Evolutionary conservation across 2,888 invertebrate genomes (phyloP).

Genomic region (Zaprionus lineosus): DNA sequence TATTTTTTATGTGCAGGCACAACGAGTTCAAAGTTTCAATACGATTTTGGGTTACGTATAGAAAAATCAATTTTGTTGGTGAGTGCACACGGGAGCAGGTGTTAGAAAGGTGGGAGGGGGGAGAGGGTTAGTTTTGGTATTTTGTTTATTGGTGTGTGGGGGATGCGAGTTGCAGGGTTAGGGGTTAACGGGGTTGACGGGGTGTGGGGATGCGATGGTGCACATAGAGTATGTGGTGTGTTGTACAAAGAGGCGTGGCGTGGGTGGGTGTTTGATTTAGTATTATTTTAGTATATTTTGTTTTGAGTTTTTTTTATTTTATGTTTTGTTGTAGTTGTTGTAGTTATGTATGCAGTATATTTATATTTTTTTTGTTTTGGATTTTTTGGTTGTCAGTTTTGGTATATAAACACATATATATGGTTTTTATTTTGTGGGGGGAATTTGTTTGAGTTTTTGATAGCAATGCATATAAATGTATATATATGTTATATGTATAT

Average conservation of each 20-base stretch:
- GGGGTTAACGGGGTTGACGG: conserved; percentile 8
- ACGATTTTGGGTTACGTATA: conserved; percentile 41
- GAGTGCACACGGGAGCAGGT: conserved; percentile 55
- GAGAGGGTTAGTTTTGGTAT: too few relatives aligned
- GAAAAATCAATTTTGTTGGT: conserved; percentile 49
- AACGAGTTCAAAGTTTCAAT: conserved; percentile 65
- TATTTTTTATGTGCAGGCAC: conserved; percentile 27
- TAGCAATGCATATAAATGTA: conserved; percentile 53
- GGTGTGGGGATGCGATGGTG: conserved; percentile 27
- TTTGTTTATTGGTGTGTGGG: too few relatives aligned
- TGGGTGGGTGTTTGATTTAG: conserved; percentile 44
- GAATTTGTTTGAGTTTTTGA: conserved; percentile 44
- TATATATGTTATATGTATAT: conserved; percentile 37
- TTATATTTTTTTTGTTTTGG: conserved; percentile 32
- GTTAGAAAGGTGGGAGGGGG: conserved; percentile 39
- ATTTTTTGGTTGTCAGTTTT: conserved; percentile 44
- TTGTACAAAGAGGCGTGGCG: conserved; percentile 44
- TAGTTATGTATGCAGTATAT: too few relatives aligned
- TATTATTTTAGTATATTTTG: conserved; percentile 21
- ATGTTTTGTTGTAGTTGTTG: conserved; percentile 23
- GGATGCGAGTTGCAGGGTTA: too few relatives aligned
- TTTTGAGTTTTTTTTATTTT: conserved; percentile 20
- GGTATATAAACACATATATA: too few relatives aligned
- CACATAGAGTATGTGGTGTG: too few relatives aligned
- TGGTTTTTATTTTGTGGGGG: conserved; percentile 41